Base-by-base conservation (phyloP, 1,140 invertebrate species). In the Lepidotrigona ventralis region DNA sequence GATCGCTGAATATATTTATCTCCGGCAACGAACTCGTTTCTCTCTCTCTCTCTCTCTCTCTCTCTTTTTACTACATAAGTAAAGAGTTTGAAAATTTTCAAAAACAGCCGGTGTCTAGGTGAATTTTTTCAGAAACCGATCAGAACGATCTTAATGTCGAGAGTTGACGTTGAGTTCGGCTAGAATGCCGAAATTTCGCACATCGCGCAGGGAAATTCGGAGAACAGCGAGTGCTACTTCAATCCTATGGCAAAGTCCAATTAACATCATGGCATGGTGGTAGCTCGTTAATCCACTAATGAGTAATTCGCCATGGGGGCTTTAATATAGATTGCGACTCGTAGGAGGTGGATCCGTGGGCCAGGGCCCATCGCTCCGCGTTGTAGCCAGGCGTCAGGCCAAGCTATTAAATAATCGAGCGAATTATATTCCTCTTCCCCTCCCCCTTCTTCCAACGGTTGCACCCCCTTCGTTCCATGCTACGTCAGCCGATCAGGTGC, bases 351-450 rank as follows among this genome's bases (percentile, higher is more conserved):
- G 75, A 63, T 78, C 66, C 58, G 21, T 23, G 19, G 70, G 69
- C 46, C 79, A 63, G 79, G 54, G 39, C 56, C 63, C 58, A 46
- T 0, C 5, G 79, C 46, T 79, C 78, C 23, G 66, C 71, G 76
- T 68, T 78, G 72, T 87, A 81, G 60, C 80, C 84, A 83, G 84
- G 78, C 84, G 72, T 60, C 66, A 84, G 81, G 83, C 88, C 80
- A 84, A 83, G 68, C 84, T 83, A 88, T 90, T 90, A 90, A 89
- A 86, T 87, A 88, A 88, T 87, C 73, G 58, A 81, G 82, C 86
- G 63, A 88, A 88, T 87, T 87, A 85, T 86, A 39, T 46, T 8
- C 6, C 6, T 8, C 39, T 8, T 39, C 39, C 39, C 39, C 39
- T 39, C 39, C 6, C 39, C 6, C 39, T 39, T 8, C 63, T 29